Percentiles rank a stretch among this genome's conserved stretches.
Evolutionary conservation across 2,113 vertebrate species (phyloP).

Genomic region (Oplegnathus fasciatus): DNA sequence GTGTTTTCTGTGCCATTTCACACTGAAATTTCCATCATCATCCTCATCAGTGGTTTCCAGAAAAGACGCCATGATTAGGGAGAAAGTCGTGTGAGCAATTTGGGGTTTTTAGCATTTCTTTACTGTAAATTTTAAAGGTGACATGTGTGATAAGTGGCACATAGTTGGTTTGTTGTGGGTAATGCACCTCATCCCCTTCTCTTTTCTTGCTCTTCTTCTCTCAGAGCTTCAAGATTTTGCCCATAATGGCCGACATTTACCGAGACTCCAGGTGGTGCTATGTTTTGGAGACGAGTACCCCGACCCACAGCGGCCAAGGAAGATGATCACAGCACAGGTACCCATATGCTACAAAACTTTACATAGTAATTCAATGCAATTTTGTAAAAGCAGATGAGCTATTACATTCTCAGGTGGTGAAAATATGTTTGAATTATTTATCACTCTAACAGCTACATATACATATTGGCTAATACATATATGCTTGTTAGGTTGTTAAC

Average conservation of each 20-base stretch:
- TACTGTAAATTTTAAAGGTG: not conserved
- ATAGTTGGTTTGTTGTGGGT: not conserved
- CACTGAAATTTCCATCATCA: slow-evolving; percentile 50
- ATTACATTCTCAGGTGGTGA: not conserved
- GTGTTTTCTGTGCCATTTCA: slow-evolving; percentile 54
- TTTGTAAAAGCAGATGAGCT: not conserved
- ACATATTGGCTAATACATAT: not conserved
- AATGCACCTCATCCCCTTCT: not conserved
- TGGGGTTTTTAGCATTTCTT: slow-evolving; percentile 2
- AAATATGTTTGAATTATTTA: not conserved
- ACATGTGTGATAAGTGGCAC: not conserved
- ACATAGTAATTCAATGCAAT: not conserved
- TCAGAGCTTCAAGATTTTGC: slow-evolving; percentile 93
- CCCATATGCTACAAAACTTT: accelerated
- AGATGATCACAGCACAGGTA: slow-evolving; percentile 97
- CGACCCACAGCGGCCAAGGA: slow-evolving; percentile 92
- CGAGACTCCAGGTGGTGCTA: slow-evolving; percentile 92
- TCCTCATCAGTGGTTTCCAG: slow-evolving; percentile 57
- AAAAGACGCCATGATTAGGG: slow-evolving; percentile 8
- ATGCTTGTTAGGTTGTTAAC: not conserved
- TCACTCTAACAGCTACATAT: too few relatives aligned
- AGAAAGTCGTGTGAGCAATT: slow-evolving; percentile 13
- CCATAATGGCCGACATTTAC: slow-evolving; percentile 90
- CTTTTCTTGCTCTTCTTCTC: slow-evolving; percentile 16
- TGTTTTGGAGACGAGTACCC: slow-evolving; percentile 98